Percentiles rank a stretch among this genome's conserved stretches.
phyloP scores from a whole-genome alignment of 35 echinoderm and acorn worm genomes.

The Lytechinus variegatus region DNA sequence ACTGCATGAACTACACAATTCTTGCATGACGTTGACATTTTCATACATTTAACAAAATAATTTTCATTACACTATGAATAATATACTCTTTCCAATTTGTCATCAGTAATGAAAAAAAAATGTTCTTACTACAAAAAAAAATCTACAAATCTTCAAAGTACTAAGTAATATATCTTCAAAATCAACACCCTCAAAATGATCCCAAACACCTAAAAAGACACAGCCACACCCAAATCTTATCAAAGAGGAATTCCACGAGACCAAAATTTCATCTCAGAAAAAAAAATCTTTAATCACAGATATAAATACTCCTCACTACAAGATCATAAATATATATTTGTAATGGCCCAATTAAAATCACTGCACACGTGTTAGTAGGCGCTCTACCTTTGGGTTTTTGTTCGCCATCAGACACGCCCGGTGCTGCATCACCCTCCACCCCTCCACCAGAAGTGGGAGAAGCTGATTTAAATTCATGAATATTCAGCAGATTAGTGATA shows the following conservation, averaged over 20 bases:
- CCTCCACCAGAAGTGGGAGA: conserved; percentile 49
- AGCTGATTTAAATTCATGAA: conserved; percentile 47
- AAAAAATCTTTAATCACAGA: too few relatives aligned
- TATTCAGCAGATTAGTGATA: conserved; percentile 18
- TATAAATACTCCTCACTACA: too few relatives aligned
- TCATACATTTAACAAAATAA: too few relatives aligned
- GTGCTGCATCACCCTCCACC: conserved; percentile 34
- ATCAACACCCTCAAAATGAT: neutral
- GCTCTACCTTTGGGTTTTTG: conserved; percentile 51
- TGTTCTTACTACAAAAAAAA: neutral
- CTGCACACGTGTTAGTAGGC: conserved; percentile 19
- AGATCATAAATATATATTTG: too few relatives aligned
- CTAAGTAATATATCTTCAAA: neutral
- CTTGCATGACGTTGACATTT: too few relatives aligned
- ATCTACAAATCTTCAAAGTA: too few relatives aligned
- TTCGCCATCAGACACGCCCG: conserved; percentile 35
- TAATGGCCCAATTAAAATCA: neutral
- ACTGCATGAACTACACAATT: too few relatives aligned
- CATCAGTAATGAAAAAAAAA: too few relatives aligned
- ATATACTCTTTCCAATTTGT: too few relatives aligned
- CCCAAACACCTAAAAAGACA: too few relatives aligned
- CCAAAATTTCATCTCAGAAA: neutral
- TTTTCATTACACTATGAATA: too few relatives aligned
- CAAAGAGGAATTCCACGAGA: neutral
- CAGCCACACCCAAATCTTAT: neutral